These are phyloP conservation scores for Phaenicophaeus curvirostris DNA, from an alignment of 2,797 vertebrate genomes.

Conservation along the genomic window DNA sequence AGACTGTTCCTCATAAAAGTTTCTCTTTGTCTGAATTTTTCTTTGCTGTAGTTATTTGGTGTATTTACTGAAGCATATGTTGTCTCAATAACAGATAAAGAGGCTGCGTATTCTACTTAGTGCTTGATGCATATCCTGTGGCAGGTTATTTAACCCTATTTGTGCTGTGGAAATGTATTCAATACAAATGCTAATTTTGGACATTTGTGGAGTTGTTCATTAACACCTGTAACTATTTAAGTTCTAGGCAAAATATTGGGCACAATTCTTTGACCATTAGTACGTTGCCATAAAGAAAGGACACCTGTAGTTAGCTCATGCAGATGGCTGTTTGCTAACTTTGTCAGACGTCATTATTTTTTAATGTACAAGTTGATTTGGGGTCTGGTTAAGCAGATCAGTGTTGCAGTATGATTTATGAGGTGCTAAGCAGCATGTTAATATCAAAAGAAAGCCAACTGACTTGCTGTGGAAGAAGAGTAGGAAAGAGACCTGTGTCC, in stretches of 20 bases:
- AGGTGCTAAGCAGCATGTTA: background rate
- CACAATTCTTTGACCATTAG: background rate
- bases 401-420: background rate
- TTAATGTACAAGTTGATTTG: background rate
- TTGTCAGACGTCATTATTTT: background rate
- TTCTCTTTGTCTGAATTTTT: background rate
- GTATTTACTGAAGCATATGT: background rate
- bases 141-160: background rate
- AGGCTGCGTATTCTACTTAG: background rate
- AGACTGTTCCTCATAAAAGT: background rate
- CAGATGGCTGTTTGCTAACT: background rate
- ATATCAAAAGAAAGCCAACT: background rate
- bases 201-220: background rate
- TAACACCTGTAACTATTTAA: background rate
- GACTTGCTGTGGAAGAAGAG: background rate
- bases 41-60: background rate
- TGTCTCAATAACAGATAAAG: background rate
- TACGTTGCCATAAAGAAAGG: background rate
- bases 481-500: background rate
- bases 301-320: background rate
- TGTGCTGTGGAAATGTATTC: background rate
- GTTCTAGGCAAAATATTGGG: background rate
- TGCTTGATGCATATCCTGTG: background rate
- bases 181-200: background rate
- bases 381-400: background rate